These are phyloP conservation scores for Spodoptera exigua DNA, from an alignment of 2,888 invertebrate species.

Conservation along the genomic window DNA sequence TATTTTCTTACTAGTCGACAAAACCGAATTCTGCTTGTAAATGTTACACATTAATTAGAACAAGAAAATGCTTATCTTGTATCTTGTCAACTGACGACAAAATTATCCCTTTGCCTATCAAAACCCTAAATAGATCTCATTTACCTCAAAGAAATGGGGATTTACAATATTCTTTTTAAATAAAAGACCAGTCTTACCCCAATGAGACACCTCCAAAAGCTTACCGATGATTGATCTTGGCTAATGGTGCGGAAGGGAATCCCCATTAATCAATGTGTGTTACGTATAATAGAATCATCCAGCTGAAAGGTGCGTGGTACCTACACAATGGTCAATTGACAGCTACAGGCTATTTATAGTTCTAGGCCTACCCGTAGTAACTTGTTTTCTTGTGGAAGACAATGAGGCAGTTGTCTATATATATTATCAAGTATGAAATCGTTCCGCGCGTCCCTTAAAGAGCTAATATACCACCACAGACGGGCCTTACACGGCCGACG, in stretches of 20 bases:
- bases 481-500: too few relatives aligned
- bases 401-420: slow-evolving; percentile 14
- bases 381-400: slow-evolving; percentile 2
- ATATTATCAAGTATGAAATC: not conserved
- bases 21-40: too few relatives aligned
- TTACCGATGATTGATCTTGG: slow-evolving; percentile 70
- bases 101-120: too few relatives aligned
- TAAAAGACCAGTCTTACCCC: not conserved
- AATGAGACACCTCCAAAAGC: slow-evolving; percentile 29
- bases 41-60: too few relatives aligned
- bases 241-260: slow-evolving; percentile 67
- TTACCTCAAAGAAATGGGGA: too few relatives aligned
- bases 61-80: too few relatives aligned
- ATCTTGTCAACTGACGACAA: too few relatives aligned
- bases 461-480: not conserved
- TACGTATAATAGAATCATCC: slow-evolving; percentile 37
- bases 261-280: slow-evolving; percentile 61
- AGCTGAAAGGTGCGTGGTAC: slow-evolving; percentile 20
- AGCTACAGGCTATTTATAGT: slow-evolving; percentile 31
- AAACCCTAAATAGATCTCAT: too few relatives aligned
- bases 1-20: too few relatives aligned
- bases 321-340: slow-evolving; percentile 16
- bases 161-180: not conserved
- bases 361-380: too few relatives aligned
- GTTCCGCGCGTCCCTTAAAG: too few relatives aligned